Percentiles rank a stretch among this genome's conserved stretches.
Evolutionary conservation across 1,140 invertebrate genomes (phyloP).

Genomic region (Adoxophyes honmai): DNA sequence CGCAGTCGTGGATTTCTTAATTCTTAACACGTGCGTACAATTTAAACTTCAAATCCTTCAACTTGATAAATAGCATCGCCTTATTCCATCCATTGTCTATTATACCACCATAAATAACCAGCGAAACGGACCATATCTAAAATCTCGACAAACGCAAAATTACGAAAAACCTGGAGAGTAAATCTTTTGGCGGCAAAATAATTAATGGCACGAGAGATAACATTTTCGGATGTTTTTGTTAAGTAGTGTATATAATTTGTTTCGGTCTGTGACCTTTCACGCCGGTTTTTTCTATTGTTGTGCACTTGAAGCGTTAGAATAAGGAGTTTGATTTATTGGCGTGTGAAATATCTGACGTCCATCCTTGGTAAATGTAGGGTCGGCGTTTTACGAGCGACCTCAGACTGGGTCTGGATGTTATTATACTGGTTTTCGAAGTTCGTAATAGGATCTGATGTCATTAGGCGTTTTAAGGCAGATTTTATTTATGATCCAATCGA

Average conservation of each 20-base stretch:
- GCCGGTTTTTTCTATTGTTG: constrained; percentile 8
- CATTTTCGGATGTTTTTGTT: not conserved
- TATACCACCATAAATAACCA: constrained; percentile 1
- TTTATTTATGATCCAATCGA: no score
- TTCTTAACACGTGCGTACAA: no score
- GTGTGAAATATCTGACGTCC: constrained; percentile 1
- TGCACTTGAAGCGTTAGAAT: not conserved
- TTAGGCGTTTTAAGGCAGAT: no score
- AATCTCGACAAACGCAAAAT: not conserved
- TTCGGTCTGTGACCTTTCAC: not conserved
- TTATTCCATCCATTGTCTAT: constrained; percentile 1
- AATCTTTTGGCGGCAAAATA: not conserved
- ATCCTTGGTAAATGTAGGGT: no score
- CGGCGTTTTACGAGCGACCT: no score
- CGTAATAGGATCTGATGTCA: no score
- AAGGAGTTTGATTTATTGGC: not conserved
- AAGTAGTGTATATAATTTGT: constrained; percentile 1
- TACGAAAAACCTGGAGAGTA: not conserved
- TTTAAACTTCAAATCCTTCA: no score
- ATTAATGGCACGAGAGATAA: not conserved
- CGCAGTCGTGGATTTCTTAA: no score
- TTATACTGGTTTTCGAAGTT: no score
- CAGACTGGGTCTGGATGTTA: no score
- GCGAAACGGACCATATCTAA: not conserved
- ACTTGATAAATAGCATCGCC: not conserved